These are phyloP conservation scores for Lagorchestes hirsutus DNA, from an alignment of 2,797 vertebrate species.

Conservation along the genomic window DNA sequence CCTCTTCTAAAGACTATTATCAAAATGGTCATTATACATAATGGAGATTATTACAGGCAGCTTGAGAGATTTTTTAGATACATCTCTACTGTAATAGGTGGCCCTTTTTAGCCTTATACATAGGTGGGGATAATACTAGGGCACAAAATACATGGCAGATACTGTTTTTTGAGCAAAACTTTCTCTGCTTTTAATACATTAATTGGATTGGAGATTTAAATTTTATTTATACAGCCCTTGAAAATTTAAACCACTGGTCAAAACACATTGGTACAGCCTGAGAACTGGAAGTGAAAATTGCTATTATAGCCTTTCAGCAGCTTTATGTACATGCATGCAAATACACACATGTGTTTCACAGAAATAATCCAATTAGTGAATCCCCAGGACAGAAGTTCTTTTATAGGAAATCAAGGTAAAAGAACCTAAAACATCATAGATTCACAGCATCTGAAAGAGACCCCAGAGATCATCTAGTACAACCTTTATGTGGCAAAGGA, in stretches of 20 bases:
- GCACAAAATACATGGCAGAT: conserved; percentile 81
- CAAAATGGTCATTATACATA: conserved; percentile 92
- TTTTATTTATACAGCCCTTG: conserved; percentile 80
- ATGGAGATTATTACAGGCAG: conserved; percentile 92
- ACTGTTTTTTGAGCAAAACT: conserved; percentile 83
- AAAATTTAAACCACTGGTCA: conserved; percentile 76
- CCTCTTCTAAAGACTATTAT: conserved; percentile 91
- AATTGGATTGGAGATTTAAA: conserved; percentile 81
- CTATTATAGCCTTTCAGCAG: conserved; percentile 1
- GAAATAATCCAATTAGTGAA: conserved; percentile 61
- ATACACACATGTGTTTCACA: conserved; percentile 36
- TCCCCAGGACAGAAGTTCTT: conserved; percentile 58
- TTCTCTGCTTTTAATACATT: conserved; percentile 81
- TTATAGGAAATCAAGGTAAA: conserved; percentile 66
- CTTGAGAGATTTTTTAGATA: conserved; percentile 90
- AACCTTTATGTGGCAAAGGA: neutral
- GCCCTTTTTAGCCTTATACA: conserved; percentile 87
- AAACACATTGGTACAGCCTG: conserved; percentile 51
- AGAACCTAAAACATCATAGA: neutral
- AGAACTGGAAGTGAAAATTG: conserved; percentile 61
- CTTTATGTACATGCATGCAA: conserved; percentile 46
- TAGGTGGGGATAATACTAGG: conserved; percentile 82
- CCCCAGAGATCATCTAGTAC: neutral
- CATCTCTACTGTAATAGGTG: conserved; percentile 88
- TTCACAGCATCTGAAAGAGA: neutral